Evolutionary conservation across 2,113 vertebrate species (phyloP).

Genomic region (Perccottus glenii): DNA sequence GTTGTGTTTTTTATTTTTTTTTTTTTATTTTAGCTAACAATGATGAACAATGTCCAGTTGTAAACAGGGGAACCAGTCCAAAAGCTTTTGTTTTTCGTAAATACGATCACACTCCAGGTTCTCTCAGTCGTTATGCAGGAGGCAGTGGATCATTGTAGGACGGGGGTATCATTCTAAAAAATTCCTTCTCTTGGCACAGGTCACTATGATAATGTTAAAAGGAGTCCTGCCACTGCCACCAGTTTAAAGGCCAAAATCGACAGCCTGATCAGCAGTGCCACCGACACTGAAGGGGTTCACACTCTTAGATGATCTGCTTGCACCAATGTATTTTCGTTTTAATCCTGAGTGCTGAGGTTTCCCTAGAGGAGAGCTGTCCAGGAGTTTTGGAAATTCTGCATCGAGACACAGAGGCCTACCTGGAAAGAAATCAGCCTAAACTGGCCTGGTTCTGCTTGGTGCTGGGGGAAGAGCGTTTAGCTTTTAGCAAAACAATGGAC

Average conservation of each 20-base stretch:
- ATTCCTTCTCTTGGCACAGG: slow-evolving; percentile 81
- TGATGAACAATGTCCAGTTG: too few relatives aligned
- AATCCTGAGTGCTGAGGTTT: slow-evolving; percentile 78
- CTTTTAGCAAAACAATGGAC: slow-evolving; percentile 61
- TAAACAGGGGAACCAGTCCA: slow-evolving; percentile 79
- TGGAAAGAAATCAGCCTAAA: slow-evolving; percentile 75
- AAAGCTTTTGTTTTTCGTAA: slow-evolving; percentile 81
- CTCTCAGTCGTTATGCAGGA: slow-evolving; percentile 75
- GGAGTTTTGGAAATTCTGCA: slow-evolving; percentile 68
- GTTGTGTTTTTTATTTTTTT: not conserved
- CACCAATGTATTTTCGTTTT: slow-evolving; percentile 79
- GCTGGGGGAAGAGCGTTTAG: slow-evolving; percentile 69
- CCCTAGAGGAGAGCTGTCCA: slow-evolving; percentile 76
- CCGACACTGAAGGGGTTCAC: slow-evolving; percentile 82
- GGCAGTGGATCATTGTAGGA: slow-evolving; percentile 70
- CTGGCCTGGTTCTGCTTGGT: slow-evolving; percentile 71
- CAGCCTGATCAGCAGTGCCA: slow-evolving; percentile 79
- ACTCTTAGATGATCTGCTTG: slow-evolving; percentile 79
- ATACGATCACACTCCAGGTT: slow-evolving; percentile 77
- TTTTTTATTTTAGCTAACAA: too few relatives aligned
- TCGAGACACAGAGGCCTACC: slow-evolving; percentile 72
- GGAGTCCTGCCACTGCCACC: slow-evolving; percentile 71
- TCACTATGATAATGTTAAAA: slow-evolving; percentile 71
- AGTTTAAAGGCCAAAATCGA: slow-evolving; percentile 79
- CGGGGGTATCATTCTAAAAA: slow-evolving; percentile 79